Base-by-base conservation (phyloP, 2,797 vertebrate species). In the Spondyliosoma cantharus region DNA sequence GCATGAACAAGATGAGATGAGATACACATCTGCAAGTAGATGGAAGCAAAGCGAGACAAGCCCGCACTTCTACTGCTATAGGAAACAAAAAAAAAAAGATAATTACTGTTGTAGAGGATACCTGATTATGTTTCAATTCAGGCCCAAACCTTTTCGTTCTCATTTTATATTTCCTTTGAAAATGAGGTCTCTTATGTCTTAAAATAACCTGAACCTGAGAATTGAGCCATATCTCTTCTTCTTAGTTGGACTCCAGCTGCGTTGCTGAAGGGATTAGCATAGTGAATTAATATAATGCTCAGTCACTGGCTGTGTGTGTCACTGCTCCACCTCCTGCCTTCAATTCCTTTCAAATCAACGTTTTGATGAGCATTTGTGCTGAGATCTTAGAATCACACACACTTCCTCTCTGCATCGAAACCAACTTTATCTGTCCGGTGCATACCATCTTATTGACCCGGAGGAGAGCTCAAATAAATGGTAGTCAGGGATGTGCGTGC, bases 191-290 rank as follows among this genome's bases (percentile, higher is more conserved):
- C 82, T 86, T 64, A 59, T 87, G 84, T 88, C 84, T 91, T 76
- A 88, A 92, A 92, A 89, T 90, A 92, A 86, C 81, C 86, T 67
- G 66, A 84, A 89, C 75, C 86, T 80, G 76, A 89, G 74, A 75
- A 75, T 49, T 70, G 68, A 74, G 73, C 79, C 56, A 27, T 46
- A 50, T 72, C 75, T 85, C 74, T 83, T 29, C 54, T 56, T 57
- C 65, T 66, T 37, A 83, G 67, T 78, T 82, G 73, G 75, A 84
- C 83, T 88, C 89, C 86, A 86, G 83, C 90, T 89, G 88, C 12
- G 88, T 57, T 61, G 73, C 78, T 85, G 63, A 84, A 83, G 79
- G 70, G 61, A 84, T 92, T 90, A 81, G 54, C 82, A 82, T 82
- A 80, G 65, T 61, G 67, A 73, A 66, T 80, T 86, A 80, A 85